phyloP scores from a whole-genome alignment of 2,888 invertebrate genomes.

The Stenurella melanura region DNA sequence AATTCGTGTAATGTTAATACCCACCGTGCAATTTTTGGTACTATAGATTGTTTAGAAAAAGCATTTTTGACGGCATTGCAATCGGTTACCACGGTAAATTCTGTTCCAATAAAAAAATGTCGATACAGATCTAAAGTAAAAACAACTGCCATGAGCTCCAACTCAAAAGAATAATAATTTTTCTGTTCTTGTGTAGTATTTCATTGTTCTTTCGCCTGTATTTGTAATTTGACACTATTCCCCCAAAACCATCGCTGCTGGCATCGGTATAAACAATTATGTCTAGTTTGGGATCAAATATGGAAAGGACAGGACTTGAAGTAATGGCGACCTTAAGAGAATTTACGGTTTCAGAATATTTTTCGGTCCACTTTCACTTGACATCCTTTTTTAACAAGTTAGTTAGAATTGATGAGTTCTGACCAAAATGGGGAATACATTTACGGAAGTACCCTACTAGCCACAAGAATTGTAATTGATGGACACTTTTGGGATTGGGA shows the following conservation, averaged over 20 bases:
- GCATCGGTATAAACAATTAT: constrained; percentile 50
- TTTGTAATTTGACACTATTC: constrained; percentile 45
- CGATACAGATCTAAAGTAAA: constrained; percentile 34
- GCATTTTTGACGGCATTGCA: constrained; percentile 51
- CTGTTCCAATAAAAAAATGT: constrained; percentile 43
- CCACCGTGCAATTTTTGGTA: too few species aligned
- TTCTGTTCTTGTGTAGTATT: constrained; percentile 44
- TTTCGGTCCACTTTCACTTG: not conserved
- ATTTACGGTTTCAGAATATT: not conserved
- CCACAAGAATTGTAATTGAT: constrained; percentile 44
- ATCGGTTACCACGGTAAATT: constrained; percentile 49
- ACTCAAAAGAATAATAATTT: constrained; percentile 44
- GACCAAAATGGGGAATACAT: not conserved
- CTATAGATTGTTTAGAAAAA: constrained; percentile 46
- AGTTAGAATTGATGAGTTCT: too few species aligned
- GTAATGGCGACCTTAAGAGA: not conserved
- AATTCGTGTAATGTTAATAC: too few species aligned
- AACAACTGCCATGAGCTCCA: constrained; percentile 42
- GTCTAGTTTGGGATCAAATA: not conserved
- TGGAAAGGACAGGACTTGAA: not conserved
- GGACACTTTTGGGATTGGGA: constrained; percentile 35
- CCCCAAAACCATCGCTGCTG: constrained; percentile 47
- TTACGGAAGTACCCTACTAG: constrained; percentile 41
- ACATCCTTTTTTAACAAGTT: constrained; percentile 4
- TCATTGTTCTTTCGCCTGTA: constrained; percentile 42